Evolutionary conservation across 2,888 invertebrate genomes (phyloP), one percentile per base, ranked within the genome.

Genomic region (Ellobium chinense): DNA sequence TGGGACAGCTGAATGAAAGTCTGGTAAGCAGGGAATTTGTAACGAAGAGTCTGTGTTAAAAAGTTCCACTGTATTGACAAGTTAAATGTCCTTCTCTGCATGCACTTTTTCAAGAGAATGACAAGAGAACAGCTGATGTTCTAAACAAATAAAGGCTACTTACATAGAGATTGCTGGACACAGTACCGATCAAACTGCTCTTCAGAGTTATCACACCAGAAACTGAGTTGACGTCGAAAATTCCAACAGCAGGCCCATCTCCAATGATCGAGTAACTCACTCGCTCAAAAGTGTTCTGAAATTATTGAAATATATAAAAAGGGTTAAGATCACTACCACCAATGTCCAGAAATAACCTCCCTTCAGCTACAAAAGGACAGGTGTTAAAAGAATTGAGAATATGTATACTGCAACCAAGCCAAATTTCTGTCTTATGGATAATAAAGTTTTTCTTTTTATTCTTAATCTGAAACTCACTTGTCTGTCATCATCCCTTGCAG

Each of bases 401-500:
- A 12, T 46, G 34, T 65, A 65, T 29, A 75, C 75, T 36, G 9
- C 46, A 12, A 46, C 7, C 18, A 46, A 46, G 18, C 18, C 46
- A 46, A 12, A 12, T 46, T 7, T 46, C 7, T 7, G 18, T 12
- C 7, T 12, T 46, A 46, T 46, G 46, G 46, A 46, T 46, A 46
- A n/a, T n/a, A n/a, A n/a, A n/a, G n/a, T n/a, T n/a, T n/a, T n/a
- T n/a, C n/a, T n/a, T n/a, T n/a, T n/a, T n/a, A n/a, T n/a, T n/a
- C n/a, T n/a, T n/a, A n/a, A n/a, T n/a, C n/a, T n/a, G n/a, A 31
- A 66, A 63, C 87, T 83, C 84, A 89, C 89, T 29, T 65, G 46
- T 12, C 84, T 72, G 70, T 89, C 88, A 34, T 72, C 72, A 83
- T 91, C 91, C 0, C 54, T 82, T 2, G 91, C 90, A 7, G 75